Base-by-base conservation (phyloP, 2,888 invertebrate genomes). In the Strigamia transsilvanica region DNA sequence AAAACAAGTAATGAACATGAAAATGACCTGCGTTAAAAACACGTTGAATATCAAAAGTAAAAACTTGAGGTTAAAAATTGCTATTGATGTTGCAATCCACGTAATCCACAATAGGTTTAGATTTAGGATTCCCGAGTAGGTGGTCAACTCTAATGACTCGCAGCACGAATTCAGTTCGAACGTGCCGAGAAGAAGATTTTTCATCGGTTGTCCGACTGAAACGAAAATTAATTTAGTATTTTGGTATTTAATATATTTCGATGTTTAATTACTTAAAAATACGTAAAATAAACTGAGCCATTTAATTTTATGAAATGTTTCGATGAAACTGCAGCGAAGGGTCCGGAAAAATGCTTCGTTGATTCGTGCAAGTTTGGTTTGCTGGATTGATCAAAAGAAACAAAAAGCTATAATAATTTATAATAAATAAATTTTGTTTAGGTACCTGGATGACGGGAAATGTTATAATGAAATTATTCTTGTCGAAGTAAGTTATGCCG, bases 1-100 rank as follows among this genome's bases (percentile, higher is more conserved):
- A 46, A 12, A 79, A 13, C 15, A 12, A 42, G 27, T 27, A 27
- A 73, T 23, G 9, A 15, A 51, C 12, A 13, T 21, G 18, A 27
- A 13, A 73, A 79, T 38, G 32, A 83, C 83, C 78, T 94, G 92
- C 0, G 94, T 93, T 42, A 95, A 88, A 84, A 92, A 90, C 84
- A 93, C 90, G 84, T 92, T 91, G 85, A 93, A 94, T 82, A 93
- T 90, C 79, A 92, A 42, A 32, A 79, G 18, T 27, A 80, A 38
- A 32, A 61, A 41, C 13, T 77, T 18, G 46, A 56, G 80, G 13
- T 51, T 18, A 42, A 83, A 83, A 56, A 77, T 77, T 21, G 80
- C 46, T n/a, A 82, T 41, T 6, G 80, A 73, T 18, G 73, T 80
- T 32, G 82, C 78, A 9, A 83, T n/a, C 77, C 79, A 82, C 7